Conservation (phyloP, 2,797 vertebrate genomes). For the Xenopus petersii region DNA sequence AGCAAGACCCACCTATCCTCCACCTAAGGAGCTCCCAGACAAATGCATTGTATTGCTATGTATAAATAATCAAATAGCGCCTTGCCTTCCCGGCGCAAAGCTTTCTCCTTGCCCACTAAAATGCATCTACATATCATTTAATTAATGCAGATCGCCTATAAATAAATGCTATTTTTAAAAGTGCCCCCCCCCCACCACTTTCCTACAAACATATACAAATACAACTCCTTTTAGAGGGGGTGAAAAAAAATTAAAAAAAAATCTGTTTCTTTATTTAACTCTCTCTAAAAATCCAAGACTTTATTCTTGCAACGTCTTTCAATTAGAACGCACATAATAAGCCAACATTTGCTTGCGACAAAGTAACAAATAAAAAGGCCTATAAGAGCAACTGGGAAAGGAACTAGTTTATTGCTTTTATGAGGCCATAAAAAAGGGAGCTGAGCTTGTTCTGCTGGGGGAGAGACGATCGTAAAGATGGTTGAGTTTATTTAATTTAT, state of each 20-base stretch:
- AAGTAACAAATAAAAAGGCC: constrained; percentile 76
- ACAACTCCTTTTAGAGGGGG: too few species aligned
- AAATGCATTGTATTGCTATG: too few species aligned
- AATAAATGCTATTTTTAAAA: too few species aligned
- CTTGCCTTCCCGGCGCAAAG: too few species aligned
- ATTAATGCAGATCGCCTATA: too few species aligned
- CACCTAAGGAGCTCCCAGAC: too few species aligned
- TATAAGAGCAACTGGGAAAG: constrained; percentile 83
- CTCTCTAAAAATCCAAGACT: constrained; percentile 45
- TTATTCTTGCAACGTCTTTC: constrained; percentile 57
- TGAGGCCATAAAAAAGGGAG: constrained; percentile 97
- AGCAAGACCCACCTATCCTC: not conserved
- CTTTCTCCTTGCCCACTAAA: too few species aligned
- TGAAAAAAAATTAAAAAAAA: too few species aligned
- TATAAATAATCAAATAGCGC: too few species aligned
- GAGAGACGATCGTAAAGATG: constrained; percentile 91
- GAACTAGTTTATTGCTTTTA: constrained; percentile 95
- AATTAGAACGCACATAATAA: constrained; percentile 65
- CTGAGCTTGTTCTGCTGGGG: constrained; percentile 88
- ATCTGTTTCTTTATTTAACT: constrained; percentile 25
- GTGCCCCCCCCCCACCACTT: too few species aligned
- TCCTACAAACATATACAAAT: too few species aligned
- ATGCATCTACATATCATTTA: too few species aligned
- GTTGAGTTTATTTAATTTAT: constrained; percentile 97
- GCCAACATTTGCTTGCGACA: constrained; percentile 64